Percentiles rank a stretch among this genome's conserved stretches.
Conservation (phyloP, 2,797 vertebrate species). For the Bovichtus diacanthus region DNA sequence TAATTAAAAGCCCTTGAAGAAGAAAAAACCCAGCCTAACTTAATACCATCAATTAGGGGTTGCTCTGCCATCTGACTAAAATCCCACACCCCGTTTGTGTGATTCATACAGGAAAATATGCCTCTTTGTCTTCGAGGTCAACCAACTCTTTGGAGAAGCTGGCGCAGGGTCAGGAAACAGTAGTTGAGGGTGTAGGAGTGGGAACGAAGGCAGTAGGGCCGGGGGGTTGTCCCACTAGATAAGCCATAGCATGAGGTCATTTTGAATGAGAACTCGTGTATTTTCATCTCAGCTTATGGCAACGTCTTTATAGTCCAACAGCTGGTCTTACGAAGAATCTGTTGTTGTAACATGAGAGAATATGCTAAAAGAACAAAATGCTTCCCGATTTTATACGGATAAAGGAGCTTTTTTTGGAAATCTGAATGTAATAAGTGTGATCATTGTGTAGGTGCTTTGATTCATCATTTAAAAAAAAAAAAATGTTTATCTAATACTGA, state of each 20-base stretch:
- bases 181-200: conserved; percentile 74
- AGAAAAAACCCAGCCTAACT: conserved; percentile 60
- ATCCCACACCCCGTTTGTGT: conserved; percentile 76
- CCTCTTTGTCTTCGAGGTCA: conserved; percentile 79
- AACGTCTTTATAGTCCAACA: conserved; percentile 48
- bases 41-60: conserved; percentile 78
- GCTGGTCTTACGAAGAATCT: conserved; percentile 41
- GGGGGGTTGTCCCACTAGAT: conserved; percentile 55
- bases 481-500: conserved; percentile 9
- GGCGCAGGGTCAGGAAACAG: conserved; percentile 74
- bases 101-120: conserved; percentile 85
- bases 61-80: conserved; percentile 71
- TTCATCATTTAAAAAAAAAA: not conserved
- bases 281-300: conserved; percentile 58
- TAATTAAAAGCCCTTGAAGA: conserved; percentile 76
- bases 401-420: conserved; percentile 4
- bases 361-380: conserved; percentile 1
- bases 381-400: not conserved
- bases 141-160: conserved; percentile 73
- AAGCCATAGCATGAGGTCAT: conserved; percentile 70
- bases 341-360: conserved; percentile 25
- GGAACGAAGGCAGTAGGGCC: conserved; percentile 56
- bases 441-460: not conserved
- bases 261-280: conserved; percentile 49
- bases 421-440: not conserved